Base-by-base conservation (phyloP, 2,888 invertebrate genomes). In the Elmis aenea region DNA sequence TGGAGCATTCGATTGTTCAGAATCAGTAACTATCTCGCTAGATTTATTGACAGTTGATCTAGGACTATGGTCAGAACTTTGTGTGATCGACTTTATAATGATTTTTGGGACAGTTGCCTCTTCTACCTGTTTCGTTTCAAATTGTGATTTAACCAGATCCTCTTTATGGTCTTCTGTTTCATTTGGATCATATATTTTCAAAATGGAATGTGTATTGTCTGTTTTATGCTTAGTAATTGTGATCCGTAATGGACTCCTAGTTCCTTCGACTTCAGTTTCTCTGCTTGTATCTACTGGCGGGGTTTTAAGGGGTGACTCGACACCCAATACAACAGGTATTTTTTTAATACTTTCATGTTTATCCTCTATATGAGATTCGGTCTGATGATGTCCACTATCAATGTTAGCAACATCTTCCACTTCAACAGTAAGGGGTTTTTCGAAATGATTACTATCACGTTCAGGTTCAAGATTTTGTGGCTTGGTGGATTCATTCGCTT, bases 201-300 rank as follows among this genome's bases (percentile, higher is more conserved):
- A 52, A 35, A 68, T 65, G 10, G 67, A 67, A 52, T 64, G 63
- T 46, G 52, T 57, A 22, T 57, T 63, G 34, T 64, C 64, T 2
- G 61, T 55, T 43, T 54, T 56, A 28, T 65, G 64, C 52, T 68
- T 68, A 1, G 66, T 66, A 28, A 68, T 68, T 2, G 67, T 67
- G 48, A 68, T 62, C 46, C 66, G 67, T 39, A 68, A 51, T 22
- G 59, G 55, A 14, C 57, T 59, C 37, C 58, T 58, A 26, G 29
- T 42, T n/a, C 43, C 47, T 45, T 56, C 48, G 29, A 46, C 46
- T 33, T 61, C 57, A 5, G 30, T n/a, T n/a, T n/a, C n/a, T n/a
- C n/a, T n/a, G n/a, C n/a, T n/a, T n/a, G n/a, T n/a, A n/a, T n/a
- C n/a, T n/a, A n/a, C n/a, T n/a, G n/a, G n/a, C n/a, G n/a, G n/a